Conservation (phyloP, 92 coral and sea anemone species). For the Porites lobata region DNA sequence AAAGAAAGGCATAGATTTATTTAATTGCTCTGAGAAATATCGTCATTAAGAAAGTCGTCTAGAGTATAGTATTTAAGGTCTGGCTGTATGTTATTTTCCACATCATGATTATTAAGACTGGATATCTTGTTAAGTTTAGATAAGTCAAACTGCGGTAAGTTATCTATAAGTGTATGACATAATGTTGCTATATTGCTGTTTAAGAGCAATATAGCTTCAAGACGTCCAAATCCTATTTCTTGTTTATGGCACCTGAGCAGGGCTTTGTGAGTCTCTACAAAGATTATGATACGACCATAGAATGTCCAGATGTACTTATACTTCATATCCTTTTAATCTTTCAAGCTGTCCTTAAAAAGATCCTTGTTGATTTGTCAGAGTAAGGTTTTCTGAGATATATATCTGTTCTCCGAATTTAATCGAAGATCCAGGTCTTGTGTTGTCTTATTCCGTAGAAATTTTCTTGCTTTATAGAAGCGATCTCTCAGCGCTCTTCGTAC, state of each 20-base stretch:
- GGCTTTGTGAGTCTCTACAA: slow-evolving; percentile 6
- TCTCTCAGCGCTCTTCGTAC: slow-evolving; percentile 46
- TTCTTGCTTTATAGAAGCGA: slow-evolving; percentile 26
- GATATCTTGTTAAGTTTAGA: slow-evolving; percentile 32
- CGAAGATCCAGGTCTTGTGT: slow-evolving; percentile 29
- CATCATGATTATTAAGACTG: slow-evolving; percentile 36
- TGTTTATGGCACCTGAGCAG: neutral
- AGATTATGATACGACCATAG: slow-evolving; percentile 34
- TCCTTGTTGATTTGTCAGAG: slow-evolving; percentile 19
- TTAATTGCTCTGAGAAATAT: slow-evolving; percentile 5
- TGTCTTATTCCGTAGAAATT: slow-evolving; percentile 25
- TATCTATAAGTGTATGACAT: slow-evolving; percentile 24
- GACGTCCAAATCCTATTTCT: neutral
- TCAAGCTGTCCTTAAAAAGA: slow-evolving; percentile 36
- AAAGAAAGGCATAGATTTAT: neutral
- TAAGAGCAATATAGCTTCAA: neutral
- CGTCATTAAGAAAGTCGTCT: slow-evolving; percentile 34
- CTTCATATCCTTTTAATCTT: slow-evolving; percentile 30
- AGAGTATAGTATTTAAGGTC: slow-evolving; percentile 51
- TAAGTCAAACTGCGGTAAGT: slow-evolving; percentile 46
- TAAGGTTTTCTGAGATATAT: slow-evolving; percentile 44
- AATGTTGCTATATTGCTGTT: too few relatives aligned
- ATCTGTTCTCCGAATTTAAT: slow-evolving; percentile 24
- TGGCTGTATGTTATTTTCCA: slow-evolving; percentile 43
- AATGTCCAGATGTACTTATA: slow-evolving; percentile 48